A percentile compares a stretch with the other conserved stretches of the same genome.
Evolutionary conservation across 2,888 invertebrate genomes (phyloP).

Genomic region (Linyphia triangularis): DNA sequence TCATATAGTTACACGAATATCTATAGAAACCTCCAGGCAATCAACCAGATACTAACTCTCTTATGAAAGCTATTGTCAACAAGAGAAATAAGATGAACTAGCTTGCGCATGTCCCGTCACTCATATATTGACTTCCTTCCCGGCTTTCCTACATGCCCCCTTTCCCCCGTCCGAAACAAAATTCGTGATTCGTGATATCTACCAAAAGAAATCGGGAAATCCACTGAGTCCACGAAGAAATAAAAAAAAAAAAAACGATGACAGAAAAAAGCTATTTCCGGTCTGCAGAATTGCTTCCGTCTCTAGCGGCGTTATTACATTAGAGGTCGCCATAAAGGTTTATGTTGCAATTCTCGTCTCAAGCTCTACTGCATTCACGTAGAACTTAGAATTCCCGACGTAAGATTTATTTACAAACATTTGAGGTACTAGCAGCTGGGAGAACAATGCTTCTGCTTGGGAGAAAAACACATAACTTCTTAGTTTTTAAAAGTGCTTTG

Average conservation of each 20-base stretch:
- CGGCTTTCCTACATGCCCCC: not conserved
- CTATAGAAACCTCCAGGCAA: constrained; percentile 14
- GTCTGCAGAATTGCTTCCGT: constrained; percentile 69
- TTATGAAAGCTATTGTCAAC: constrained; percentile 27
- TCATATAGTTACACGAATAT: too few species aligned
- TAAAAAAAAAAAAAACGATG: constrained; percentile 51
- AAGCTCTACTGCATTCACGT: constrained; percentile 58
- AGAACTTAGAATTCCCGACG: constrained; percentile 17
- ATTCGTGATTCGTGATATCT: constrained; percentile 23
- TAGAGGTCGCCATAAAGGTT: constrained; percentile 73
- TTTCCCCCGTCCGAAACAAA: not conserved
- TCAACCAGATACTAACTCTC: constrained; percentile 3
- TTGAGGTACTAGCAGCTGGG: constrained; percentile 32
- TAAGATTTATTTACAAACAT: constrained; percentile 72
- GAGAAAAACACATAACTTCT: not conserved
- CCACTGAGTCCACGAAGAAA: not conserved
- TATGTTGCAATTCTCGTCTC: constrained; percentile 72
- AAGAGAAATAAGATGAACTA: not conserved
- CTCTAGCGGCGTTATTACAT: constrained; percentile 67
- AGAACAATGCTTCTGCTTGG: not conserved
- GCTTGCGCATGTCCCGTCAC: constrained; percentile 22
- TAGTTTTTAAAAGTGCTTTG: constrained; percentile 17
- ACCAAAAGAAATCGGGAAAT: constrained; percentile 11
- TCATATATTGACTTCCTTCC: constrained; percentile 56
- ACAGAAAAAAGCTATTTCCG: constrained; percentile 74